Percentiles rank a stretch among this genome's conserved stretches.
phyloP scores from a whole-genome alignment of 2,113 vertebrate species.

The Maccullochella peelii region DNA sequence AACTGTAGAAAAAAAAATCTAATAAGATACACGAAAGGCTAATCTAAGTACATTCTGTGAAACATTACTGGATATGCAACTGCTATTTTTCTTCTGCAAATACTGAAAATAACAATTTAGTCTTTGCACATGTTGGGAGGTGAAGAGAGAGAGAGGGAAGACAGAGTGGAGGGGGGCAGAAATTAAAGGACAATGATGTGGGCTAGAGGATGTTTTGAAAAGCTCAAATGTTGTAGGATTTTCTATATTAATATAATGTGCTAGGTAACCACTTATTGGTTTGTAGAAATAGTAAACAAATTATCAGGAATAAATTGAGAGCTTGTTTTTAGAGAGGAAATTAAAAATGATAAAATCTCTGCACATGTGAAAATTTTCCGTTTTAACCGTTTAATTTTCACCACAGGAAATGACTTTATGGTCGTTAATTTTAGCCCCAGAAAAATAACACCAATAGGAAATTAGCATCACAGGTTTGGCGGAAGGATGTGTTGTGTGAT shows the following conservation, averaged over 20 bases:
- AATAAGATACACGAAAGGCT: not conserved
- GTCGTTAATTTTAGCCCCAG: constrained; percentile 5
- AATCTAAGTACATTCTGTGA: not conserved
- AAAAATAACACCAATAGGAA: constrained; percentile 13
- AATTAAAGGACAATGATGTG: not conserved
- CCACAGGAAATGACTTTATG: constrained; percentile 40
- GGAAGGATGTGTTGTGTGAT: constrained; percentile 34
- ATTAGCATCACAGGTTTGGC: constrained; percentile 14
- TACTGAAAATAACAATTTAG: not conserved
- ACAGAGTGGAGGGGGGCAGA: not conserved
- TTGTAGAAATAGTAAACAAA: constrained; percentile 18
- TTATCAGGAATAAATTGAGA: constrained; percentile 25
- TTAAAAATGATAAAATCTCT: constrained; percentile 2
- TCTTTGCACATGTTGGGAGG: not conserved
- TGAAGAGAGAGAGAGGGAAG: not conserved
- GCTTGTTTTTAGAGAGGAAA: constrained; percentile 8
- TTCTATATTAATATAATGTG: not conserved
- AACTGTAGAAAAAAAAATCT: not conserved
- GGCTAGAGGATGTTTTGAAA: not conserved
- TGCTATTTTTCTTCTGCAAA: not conserved
- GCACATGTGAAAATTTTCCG: too few relatives aligned
- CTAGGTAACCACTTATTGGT: not conserved
- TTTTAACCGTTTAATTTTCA: constrained; percentile 25
- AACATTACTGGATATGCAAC: not conserved
- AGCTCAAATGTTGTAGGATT: not conserved